Conservation (phyloP, 2,113 vertebrate genomes). For the Sinocyclocheilus maitianheensis region DNA sequence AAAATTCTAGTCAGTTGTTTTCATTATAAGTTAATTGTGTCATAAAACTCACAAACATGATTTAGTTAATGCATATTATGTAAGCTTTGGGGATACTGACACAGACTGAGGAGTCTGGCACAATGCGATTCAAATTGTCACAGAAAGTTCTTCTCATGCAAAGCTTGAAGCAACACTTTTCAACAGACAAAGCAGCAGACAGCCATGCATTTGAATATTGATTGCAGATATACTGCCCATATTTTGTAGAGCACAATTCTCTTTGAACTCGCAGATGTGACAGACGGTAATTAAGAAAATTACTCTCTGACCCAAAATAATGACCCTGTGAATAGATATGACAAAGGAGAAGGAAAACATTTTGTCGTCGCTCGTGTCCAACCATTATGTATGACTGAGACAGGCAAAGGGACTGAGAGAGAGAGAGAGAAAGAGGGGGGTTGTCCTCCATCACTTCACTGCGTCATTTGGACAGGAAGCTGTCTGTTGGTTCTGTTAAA, state of each 20-base stretch:
- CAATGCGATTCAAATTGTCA: background rate
- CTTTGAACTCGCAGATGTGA: slow-evolving; percentile 18
- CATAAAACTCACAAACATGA: background rate
- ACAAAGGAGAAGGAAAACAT: background rate
- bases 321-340: slow-evolving; percentile 32
- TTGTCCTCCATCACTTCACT: slow-evolving; percentile 29
- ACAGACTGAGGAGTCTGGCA: background rate
- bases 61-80: background rate
- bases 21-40: slow-evolving; percentile 6
- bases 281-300: slow-evolving; percentile 27
- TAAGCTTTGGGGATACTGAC: background rate
- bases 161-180: background rate
- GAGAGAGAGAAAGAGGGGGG: slow-evolving; percentile 5
- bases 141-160: background rate
- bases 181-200: background rate
- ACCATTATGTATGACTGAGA: slow-evolving; percentile 30
- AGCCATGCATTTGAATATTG: slow-evolving; percentile 6
- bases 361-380: background rate
- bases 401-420: slow-evolving; percentile 6
- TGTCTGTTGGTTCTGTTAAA: slow-evolving; percentile 62
- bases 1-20: background rate
- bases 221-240: background rate
- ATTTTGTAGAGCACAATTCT: slow-evolving; percentile 12
- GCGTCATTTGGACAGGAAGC: slow-evolving; percentile 51
- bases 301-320: slow-evolving; percentile 23